Evolutionary conservation across 2,888 invertebrate genomes (phyloP).

Genomic region (Pheosia gnoma): DNA sequence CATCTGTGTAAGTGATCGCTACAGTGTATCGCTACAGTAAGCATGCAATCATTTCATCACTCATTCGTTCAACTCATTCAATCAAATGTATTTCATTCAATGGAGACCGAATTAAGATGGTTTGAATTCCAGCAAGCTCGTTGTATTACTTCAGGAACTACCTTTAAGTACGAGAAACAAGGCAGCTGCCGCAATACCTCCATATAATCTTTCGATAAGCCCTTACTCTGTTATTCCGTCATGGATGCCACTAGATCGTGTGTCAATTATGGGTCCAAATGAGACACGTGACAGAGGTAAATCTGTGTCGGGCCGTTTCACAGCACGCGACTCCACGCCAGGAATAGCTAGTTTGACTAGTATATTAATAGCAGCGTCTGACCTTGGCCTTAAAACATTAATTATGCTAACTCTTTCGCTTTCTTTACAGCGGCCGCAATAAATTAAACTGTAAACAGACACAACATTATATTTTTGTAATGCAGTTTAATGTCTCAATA

Average conservation of each 20-base stretch:
- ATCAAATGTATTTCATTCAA: no score
- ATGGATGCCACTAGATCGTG: background rate
- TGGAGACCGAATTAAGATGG: no score
- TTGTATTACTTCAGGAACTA: no score
- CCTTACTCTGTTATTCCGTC: no score
- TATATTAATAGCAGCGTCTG: constrained; percentile 1
- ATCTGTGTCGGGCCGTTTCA: background rate
- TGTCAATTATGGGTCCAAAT: background rate
- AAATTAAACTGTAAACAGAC: constrained; percentile 18
- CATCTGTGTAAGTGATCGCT: no score
- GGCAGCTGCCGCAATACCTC: no score
- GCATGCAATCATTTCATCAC: no score
- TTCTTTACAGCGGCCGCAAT: constrained; percentile 12
- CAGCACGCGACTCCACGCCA: background rate
- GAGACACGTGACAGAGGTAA: background rate
- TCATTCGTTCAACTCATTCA: no score
- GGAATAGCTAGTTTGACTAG: background rate
- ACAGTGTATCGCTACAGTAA: no score
- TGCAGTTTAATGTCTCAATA: constrained; percentile 35
- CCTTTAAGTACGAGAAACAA: no score
- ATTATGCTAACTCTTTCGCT: constrained; percentile 10
- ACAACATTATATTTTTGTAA: constrained; percentile 14
- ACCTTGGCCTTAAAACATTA: constrained; percentile 26
- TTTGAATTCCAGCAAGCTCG: no score
- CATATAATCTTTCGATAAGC: no score